A percentile compares a stretch with the other conserved stretches of the same genome.
These are phyloP conservation scores for Clarias gariepinus DNA, from an alignment of 2,113 vertebrate species.

Conservation along the genomic window DNA sequence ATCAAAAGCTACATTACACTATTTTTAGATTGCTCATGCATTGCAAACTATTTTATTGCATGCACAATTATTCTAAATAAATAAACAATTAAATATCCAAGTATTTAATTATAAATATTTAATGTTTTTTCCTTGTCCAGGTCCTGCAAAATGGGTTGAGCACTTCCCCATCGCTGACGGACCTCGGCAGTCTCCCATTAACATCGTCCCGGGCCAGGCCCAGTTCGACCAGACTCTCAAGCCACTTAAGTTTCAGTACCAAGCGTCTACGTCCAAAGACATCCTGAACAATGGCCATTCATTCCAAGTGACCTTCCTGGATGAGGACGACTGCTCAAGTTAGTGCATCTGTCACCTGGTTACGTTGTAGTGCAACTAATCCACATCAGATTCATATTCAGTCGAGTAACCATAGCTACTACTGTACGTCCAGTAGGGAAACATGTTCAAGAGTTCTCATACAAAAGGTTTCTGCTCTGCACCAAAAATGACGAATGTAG, in stretches of 20 bases:
- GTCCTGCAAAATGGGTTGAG: constrained; percentile 83
- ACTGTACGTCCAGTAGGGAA: too few species aligned
- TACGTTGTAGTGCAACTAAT: not conserved
- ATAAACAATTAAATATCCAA: not conserved
- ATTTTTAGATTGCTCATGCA: not conserved
- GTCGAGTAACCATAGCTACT: not conserved
- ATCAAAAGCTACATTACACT: not conserved
- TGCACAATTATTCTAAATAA: not conserved
- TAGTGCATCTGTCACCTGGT: constrained; percentile 54
- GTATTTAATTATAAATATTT: not conserved
- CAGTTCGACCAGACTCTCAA: constrained; percentile 79
- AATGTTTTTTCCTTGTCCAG: constrained; percentile 62
- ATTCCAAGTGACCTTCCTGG: constrained; percentile 88
- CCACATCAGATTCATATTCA: not conserved
- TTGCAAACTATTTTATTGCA: not conserved
- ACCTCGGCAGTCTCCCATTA: constrained; percentile 89
- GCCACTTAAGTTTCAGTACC: constrained; percentile 80
- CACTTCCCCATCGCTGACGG: constrained; percentile 84
- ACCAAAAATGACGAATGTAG: not conserved
- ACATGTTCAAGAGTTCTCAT: not conserved
- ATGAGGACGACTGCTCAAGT: constrained; percentile 87
- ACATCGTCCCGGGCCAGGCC: constrained; percentile 83
- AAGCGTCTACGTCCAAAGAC: constrained; percentile 78
- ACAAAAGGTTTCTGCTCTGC: not conserved
- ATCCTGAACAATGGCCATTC: constrained; percentile 92